These are phyloP conservation scores for Drosophila colorata DNA, from an alignment of 2,888 invertebrate genomes.

Conservation along the genomic window DNA sequence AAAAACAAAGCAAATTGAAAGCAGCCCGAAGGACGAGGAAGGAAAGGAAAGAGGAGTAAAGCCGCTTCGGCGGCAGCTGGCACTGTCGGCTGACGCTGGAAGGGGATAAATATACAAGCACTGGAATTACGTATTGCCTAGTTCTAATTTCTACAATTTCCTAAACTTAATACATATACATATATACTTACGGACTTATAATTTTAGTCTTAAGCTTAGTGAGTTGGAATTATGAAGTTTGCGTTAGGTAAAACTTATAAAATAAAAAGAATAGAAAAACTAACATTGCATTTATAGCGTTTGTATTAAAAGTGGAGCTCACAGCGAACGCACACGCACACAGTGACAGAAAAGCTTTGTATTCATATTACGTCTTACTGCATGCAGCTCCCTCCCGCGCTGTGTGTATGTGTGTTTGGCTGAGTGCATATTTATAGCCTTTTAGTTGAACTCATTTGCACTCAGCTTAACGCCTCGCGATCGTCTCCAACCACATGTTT, in stretches of 20 bases:
- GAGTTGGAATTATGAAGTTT: conserved; percentile 72
- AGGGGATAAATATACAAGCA: conserved; percentile 24
- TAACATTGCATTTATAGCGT: conserved; percentile 15
- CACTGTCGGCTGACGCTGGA: conserved; percentile 47
- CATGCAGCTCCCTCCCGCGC: conserved; percentile 16
- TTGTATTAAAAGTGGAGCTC: conserved; percentile 23
- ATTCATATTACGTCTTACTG: conserved; percentile 13
- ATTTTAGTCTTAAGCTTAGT: conserved; percentile 68
- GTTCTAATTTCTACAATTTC: conserved; percentile 52
- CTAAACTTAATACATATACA: conserved; percentile 67
- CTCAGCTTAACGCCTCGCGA: conserved; percentile 42
- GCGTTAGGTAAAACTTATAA: conserved; percentile 51
- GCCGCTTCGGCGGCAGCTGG: conserved; percentile 52
- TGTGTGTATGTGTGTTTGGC: conserved; percentile 11
- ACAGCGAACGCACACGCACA: not conserved
- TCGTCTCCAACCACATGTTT: conserved; percentile 36
- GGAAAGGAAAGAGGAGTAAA: conserved; percentile 11
- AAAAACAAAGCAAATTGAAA: conserved; percentile 35
- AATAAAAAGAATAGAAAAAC: conserved; percentile 47
- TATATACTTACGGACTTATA: conserved; percentile 69
- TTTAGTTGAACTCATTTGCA: conserved; percentile 79
- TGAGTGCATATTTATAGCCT: conserved; percentile 69
- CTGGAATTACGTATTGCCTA: conserved; percentile 50
- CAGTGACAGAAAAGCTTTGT: conserved; percentile 26
- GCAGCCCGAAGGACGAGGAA: not conserved